Evolutionary conservation across 2,888 invertebrate genomes (phyloP).

Genomic region (Macaria notata): DNA sequence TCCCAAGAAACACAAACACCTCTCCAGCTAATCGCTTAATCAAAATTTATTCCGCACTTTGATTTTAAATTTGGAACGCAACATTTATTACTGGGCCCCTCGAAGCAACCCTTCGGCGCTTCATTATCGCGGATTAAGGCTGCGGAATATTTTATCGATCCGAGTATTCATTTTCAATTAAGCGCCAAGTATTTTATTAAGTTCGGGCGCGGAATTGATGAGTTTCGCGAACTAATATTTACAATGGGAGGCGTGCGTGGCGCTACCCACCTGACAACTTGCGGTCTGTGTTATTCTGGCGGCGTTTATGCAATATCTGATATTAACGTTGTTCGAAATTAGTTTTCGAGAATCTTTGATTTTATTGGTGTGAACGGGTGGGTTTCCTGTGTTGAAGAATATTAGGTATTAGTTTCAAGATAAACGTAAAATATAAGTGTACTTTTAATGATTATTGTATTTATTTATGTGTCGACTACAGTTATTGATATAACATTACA

Average conservation of each 20-base stretch:
- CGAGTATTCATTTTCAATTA: conserved; percentile 83
- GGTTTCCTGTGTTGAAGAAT: no score
- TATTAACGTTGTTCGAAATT: conserved; percentile 29
- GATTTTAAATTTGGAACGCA: conserved; percentile 82
- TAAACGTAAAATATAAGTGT: no score
- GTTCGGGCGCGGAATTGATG: conserved; percentile 80
- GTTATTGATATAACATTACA: no score
- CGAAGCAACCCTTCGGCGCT: conserved; percentile 75
- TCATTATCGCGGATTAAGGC: conserved; percentile 82
- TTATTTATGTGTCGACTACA: no score
- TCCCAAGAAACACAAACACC: conserved; percentile 73
- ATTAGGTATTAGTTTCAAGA: no score
- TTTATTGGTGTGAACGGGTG: conserved; percentile 21
- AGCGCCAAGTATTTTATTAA: conserved; percentile 82
- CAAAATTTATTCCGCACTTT: conserved; percentile 83
- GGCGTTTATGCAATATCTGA: conserved; percentile 29
- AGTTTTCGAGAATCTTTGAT: conserved; percentile 31
- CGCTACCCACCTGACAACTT: conserved; percentile 45
- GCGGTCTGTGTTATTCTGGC: conserved; percentile 44
- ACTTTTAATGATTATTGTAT: no score
- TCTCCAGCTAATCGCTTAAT: conserved; percentile 80
- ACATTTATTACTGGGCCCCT: conserved; percentile 80
- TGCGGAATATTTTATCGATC: conserved; percentile 82
- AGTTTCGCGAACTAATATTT: conserved; percentile 82
- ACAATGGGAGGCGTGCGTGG: conserved; percentile 72